phyloP scores from a whole-genome alignment of 2,888 invertebrate species.

The Cacoxenus indagator region DNA sequence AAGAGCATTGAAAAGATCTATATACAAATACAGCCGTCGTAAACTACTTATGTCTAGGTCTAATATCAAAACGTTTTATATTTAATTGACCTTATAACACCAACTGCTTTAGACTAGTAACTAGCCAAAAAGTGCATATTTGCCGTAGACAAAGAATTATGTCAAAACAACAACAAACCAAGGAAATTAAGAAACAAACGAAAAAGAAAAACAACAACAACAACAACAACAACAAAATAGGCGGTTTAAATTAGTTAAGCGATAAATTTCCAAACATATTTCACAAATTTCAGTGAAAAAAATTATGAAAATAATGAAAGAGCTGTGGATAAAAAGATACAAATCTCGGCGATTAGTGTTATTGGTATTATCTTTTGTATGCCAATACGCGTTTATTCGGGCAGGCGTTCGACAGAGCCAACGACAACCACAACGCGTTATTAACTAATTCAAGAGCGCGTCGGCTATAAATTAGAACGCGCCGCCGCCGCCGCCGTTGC shows the following conservation, averaged over 20 bases:
- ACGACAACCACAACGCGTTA: neutral
- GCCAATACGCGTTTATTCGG: conserved; percentile 41
- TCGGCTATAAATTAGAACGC: conserved; percentile 57
- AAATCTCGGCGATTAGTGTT: too few relatives aligned
- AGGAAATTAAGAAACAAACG: neutral
- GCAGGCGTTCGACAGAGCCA: conserved; percentile 32
- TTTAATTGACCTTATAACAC: neutral
- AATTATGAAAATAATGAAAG: neutral
- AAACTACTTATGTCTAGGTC: neutral
- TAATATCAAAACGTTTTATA: neutral
- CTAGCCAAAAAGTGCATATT: neutral
- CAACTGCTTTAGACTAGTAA: neutral
- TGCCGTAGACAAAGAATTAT: neutral
- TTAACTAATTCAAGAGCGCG: conserved; percentile 62
- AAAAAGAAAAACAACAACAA: neutral
- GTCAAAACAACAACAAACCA: neutral
- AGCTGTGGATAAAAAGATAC: neutral
- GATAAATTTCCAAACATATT: conserved; percentile 16
- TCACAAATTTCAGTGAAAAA: conserved; percentile 1
- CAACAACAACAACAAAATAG: neutral
- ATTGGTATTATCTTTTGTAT: too few relatives aligned
- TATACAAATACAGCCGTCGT: too few relatives aligned
- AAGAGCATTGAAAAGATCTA: too few relatives aligned
- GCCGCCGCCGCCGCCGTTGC: neutral
- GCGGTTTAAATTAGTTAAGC: neutral